These are phyloP conservation scores for Drosophila maculinotata DNA, from an alignment of 2,888 invertebrate genomes.

Conservation along the genomic window DNA sequence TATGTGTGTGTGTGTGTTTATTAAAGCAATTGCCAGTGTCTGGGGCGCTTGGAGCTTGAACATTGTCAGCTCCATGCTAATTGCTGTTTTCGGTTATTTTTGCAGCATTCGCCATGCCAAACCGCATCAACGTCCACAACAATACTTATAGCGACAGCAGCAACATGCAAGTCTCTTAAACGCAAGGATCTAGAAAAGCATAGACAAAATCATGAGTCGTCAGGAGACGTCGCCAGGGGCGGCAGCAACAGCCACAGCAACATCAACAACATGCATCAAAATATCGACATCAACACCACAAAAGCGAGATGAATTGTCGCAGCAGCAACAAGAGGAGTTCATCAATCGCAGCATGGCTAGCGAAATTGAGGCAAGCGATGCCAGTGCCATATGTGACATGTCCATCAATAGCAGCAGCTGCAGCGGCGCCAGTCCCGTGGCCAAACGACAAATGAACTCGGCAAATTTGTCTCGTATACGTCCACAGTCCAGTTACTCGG, in stretches of 20 bases:
- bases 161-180: slow-evolving; percentile 52
- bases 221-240: slow-evolving; percentile 49
- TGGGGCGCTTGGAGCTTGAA: slow-evolving; percentile 30
- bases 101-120: slow-evolving; percentile 55
- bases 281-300: slow-evolving; percentile 82
- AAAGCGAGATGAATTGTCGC: slow-evolving; percentile 58
- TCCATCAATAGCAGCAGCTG: slow-evolving; percentile 57
- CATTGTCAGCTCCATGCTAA: slow-evolving; percentile 60
- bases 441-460: slow-evolving; percentile 77
- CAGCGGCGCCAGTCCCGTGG: slow-evolving; percentile 72
- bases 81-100: slow-evolving; percentile 42
- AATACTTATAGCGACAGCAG: slow-evolving; percentile 28
- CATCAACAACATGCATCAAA: slow-evolving; percentile 56
- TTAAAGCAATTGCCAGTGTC: slow-evolving; percentile 65
- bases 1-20: slow-evolving; percentile 34
- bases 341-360: slow-evolving; percentile 62
- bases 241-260: slow-evolving; percentile 18
- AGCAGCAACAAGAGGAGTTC: slow-evolving; percentile 47
- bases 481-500: slow-evolving; percentile 89
- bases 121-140: slow-evolving; percentile 14
- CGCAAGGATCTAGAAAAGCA: slow-evolving; percentile 17
- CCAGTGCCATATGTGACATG: slow-evolving; percentile 58
- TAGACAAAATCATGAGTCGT: slow-evolving; percentile 68
- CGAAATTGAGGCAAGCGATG: slow-evolving; percentile 64
- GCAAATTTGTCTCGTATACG: slow-evolving; percentile 76